Evolutionary conservation across 2,797 vertebrate species (phyloP), one percentile per base, ranked within the genome.

Genomic region (Phaenicophaeus curvirostris): DNA sequence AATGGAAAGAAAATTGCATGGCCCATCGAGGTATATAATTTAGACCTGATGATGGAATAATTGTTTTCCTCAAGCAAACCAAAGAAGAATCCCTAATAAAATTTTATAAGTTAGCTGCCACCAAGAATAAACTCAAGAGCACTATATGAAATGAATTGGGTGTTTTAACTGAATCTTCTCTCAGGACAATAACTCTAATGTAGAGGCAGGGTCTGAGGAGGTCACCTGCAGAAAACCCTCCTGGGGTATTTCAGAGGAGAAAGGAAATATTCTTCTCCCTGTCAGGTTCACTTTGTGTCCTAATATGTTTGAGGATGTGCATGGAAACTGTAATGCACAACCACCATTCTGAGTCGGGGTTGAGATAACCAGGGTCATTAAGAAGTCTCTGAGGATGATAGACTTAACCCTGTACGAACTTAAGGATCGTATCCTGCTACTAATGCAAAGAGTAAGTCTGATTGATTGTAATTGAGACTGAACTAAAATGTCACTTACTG

Each of bases 141-240:
- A 98, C 97, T 98, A 97, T 98, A 98, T 95, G 96, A 98, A 98
- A 98, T 98, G 98, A 98, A 98, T 97, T 96, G 95, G 96, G 91
- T 97, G 95, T 98, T 96, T 97, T 98, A 98, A 98, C 97, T 91
- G 97, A 98, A 98, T 98, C 98, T 98, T 97, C 95, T 97, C 97
- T 97, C 95, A 97, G 98, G 98, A 98, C 98, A 98, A 98, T 98
- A 98, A 98, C 97, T 98, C 97, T 98, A 98, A 98, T 98, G 98
- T 95, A 97, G 96, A 97, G 97, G 93, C 95, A 89, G 97, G 97
- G 98, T 98, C 98, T 96, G 96, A 95, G 94, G 96, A 98, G 98
- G 98, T 98, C 97, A 81, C 90, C 15, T 90, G 92, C 87, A 85
- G 97, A 96, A 97, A 97, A 95, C 94, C 94, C 97, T 97, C 96